These are phyloP conservation scores for Heliconius congener DNA, from an alignment of 1,140 invertebrate genomes.

Conservation along the genomic window DNA sequence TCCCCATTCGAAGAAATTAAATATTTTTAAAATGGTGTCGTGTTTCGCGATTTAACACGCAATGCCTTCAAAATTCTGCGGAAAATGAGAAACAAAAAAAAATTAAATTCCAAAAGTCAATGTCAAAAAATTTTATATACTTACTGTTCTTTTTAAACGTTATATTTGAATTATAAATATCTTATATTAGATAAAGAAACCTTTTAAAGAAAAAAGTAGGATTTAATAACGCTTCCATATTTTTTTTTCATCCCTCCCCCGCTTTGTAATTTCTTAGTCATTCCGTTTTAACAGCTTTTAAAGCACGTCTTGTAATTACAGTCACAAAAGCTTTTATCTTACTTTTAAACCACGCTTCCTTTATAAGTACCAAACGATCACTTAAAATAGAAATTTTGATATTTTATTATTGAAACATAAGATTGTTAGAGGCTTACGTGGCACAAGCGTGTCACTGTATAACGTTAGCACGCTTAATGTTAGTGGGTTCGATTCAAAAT, in stretches of 20 bases:
- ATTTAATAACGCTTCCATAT: background rate
- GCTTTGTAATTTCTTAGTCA: slow-evolving; percentile 8
- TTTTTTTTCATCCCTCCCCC: background rate
- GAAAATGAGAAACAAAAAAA: no score
- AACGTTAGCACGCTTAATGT: no score
- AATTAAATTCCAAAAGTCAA: no score
- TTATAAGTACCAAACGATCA: background rate
- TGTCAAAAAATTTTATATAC: no score
- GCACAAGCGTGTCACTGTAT: no score
- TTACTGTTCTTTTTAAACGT: no score
- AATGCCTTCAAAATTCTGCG: no score
- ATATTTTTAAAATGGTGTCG: no score
- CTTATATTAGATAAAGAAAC: background rate
- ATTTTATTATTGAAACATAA: background rate
- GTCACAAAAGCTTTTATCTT: slow-evolving; percentile 11
- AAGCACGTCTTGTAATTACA: slow-evolving; percentile 12
- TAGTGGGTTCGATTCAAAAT: no score
- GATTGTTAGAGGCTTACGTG: no score
- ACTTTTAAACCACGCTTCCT: background rate
- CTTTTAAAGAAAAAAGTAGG: background rate
- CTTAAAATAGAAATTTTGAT: background rate
- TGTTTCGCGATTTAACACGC: no score
- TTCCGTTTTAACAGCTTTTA: slow-evolving; percentile 10
- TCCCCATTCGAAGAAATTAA: no score
- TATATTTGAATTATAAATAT: background rate